These are phyloP conservation scores for Acrocephalus arundinaceus DNA, from an alignment of 2,113 vertebrate genomes.

Conservation along the genomic window DNA sequence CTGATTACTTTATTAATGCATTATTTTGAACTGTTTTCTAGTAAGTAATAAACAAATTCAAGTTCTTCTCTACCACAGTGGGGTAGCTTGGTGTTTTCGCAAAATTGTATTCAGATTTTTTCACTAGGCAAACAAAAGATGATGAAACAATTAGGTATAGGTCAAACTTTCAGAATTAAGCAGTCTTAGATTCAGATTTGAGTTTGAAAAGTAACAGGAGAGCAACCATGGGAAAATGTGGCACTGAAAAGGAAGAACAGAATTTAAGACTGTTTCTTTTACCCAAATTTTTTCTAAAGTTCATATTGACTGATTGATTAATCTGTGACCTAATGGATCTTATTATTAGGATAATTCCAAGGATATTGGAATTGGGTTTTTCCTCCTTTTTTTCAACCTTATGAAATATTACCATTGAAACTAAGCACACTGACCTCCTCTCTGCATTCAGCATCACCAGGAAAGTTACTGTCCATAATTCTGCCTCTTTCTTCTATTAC, in stretches of 20 bases:
- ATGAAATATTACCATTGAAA: background rate
- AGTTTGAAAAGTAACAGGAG: background rate
- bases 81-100: background rate
- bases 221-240: background rate
- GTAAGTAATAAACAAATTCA: background rate
- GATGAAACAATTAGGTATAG: fast-evolving
- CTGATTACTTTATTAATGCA: background rate
- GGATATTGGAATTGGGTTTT: background rate
- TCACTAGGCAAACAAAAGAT: background rate
- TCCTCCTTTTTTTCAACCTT: background rate
- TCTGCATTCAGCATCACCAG: background rate
- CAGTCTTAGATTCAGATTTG: background rate
- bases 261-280: background rate
- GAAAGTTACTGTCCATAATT: background rate
- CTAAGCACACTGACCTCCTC: background rate
- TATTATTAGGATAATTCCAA: background rate
- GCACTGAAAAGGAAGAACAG: background rate
- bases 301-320: background rate
- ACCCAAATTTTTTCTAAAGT: background rate
- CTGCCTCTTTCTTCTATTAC: background rate
- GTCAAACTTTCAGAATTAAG: background rate
- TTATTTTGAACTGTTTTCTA: background rate
- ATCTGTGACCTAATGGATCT: background rate
- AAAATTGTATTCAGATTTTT: background rate
- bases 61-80: background rate